These are phyloP conservation scores for Hippocampus zosterae DNA, from an alignment of 2,113 vertebrate genomes.

Conservation along the genomic window DNA sequence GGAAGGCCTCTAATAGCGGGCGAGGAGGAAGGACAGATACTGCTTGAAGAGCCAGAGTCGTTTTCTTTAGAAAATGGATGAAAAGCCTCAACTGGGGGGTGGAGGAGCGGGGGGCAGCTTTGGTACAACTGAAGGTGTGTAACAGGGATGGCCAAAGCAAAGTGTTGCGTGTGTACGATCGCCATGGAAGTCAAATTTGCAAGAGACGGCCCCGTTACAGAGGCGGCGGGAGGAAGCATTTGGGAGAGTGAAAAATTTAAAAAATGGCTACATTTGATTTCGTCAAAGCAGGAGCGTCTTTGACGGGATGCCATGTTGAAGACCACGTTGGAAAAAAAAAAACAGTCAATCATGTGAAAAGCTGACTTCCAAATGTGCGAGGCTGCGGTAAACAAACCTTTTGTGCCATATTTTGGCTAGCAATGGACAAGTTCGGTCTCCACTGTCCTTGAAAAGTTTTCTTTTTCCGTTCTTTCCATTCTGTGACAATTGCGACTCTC, in stretches of 20 bases:
- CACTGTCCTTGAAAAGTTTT: background rate
- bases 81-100: conserved; percentile 30
- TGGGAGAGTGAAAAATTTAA: too few relatives aligned
- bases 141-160: too few relatives aligned
- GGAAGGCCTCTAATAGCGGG: conserved; percentile 63
- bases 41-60: conserved; percentile 56
- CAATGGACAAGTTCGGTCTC: conserved; percentile 15
- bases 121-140: background rate
- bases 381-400: background rate
- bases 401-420: conserved; percentile 26
- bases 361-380: background rate
- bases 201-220: too few relatives aligned
- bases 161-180: too few relatives aligned
- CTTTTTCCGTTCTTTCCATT: conserved; percentile 16
- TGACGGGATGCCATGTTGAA: too few relatives aligned
- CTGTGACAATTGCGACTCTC: background rate
- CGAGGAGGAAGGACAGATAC: conserved; percentile 58
- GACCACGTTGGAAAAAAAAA: too few relatives aligned
- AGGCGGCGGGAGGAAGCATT: too few relatives aligned
- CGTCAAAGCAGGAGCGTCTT: too few relatives aligned
- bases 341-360: background rate
- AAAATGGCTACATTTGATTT: too few relatives aligned
- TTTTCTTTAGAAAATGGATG: conserved; percentile 58
- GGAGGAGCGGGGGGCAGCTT: conserved; percentile 3
- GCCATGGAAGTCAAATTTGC: too few relatives aligned